Conservation (phyloP, 2,888 invertebrate genomes). For the Acleris literana region DNA sequence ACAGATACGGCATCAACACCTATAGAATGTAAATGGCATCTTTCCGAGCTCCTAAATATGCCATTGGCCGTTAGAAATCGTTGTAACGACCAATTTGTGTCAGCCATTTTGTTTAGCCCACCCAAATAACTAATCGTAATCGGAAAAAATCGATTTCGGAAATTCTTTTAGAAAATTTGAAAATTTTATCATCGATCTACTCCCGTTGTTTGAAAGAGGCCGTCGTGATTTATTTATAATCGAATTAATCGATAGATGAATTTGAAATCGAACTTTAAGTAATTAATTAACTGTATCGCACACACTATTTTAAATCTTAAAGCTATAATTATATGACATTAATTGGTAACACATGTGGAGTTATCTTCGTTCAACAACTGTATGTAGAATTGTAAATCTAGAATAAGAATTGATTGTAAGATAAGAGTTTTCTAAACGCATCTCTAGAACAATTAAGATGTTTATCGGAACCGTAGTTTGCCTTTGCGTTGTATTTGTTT, state of each 20-base stretch:
- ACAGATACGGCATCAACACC: conserved; percentile 26
- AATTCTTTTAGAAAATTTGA: conserved; percentile 20
- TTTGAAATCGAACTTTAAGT: conserved; percentile 26
- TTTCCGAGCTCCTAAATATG: conserved; percentile 31
- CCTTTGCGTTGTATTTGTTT: conserved; percentile 6
- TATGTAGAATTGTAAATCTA: conserved; percentile 25
- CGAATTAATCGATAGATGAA: conserved; percentile 31
- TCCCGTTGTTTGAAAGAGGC: conserved; percentile 36
- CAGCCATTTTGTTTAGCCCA: conserved; percentile 48
- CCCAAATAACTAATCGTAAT: conserved; percentile 37
- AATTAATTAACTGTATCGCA: conserved; percentile 15
- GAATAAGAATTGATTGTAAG: conserved; percentile 19
- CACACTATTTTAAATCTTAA: conserved; percentile 7
- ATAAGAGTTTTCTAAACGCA: conserved; percentile 30
- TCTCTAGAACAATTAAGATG: conserved; percentile 29
- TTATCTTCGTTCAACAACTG: conserved; percentile 16
- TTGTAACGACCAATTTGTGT: conserved; percentile 51
- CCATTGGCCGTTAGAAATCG: conserved; percentile 52
- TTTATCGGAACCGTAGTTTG: conserved; percentile 13
- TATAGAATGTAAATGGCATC: conserved; percentile 33
- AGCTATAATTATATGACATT: neutral
- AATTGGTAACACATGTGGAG: neutral
- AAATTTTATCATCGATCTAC: conserved; percentile 35
- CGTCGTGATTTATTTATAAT: conserved; percentile 37
- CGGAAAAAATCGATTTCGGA: conserved; percentile 34